Evolutionary conservation across 2,888 invertebrate genomes (phyloP).

Genomic region (Phrixothrix hirtus): DNA sequence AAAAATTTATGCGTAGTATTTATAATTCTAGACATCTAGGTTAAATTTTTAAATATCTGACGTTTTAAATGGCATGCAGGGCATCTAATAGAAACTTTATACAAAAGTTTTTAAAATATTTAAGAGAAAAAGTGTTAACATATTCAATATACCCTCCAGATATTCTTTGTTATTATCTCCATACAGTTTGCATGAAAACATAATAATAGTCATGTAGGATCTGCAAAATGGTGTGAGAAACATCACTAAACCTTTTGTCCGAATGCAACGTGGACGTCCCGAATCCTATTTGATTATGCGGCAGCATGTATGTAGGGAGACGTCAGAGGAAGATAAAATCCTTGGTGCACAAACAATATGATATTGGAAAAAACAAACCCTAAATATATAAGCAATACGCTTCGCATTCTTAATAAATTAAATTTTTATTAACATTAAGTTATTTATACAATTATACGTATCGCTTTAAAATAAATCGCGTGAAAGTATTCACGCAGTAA

Average conservation of each 20-base stretch:
- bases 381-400: background rate
- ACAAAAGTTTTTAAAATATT: too few relatives aligned
- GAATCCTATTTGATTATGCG: slow-evolving; percentile 52
- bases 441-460: slow-evolving; percentile 6
- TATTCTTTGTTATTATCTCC: slow-evolving; percentile 11
- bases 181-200: slow-evolving; percentile 23
- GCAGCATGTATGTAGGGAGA: slow-evolving; percentile 43
- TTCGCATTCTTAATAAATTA: background rate
- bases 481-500: slow-evolving; percentile 15
- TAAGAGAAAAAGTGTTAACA: too few relatives aligned
- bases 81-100: too few relatives aligned
- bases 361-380: slow-evolving; percentile 5
- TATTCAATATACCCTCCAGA: background rate
- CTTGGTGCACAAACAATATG: slow-evolving; percentile 21
- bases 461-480: slow-evolving; percentile 3
- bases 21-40: too few relatives aligned
- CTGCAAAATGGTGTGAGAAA: slow-evolving; percentile 17
- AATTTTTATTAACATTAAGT: too few relatives aligned
- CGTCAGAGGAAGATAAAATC: slow-evolving; percentile 30
- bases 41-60: too few relatives aligned
- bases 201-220: slow-evolving; percentile 25
- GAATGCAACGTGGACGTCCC: slow-evolving; percentile 41
- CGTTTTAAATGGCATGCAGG: too few relatives aligned
- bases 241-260: slow-evolving; percentile 43
- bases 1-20: too few relatives aligned